These are phyloP conservation scores for Papilio gigon DNA, from an alignment of 2,888 invertebrate genomes.

Conservation along the genomic window DNA sequence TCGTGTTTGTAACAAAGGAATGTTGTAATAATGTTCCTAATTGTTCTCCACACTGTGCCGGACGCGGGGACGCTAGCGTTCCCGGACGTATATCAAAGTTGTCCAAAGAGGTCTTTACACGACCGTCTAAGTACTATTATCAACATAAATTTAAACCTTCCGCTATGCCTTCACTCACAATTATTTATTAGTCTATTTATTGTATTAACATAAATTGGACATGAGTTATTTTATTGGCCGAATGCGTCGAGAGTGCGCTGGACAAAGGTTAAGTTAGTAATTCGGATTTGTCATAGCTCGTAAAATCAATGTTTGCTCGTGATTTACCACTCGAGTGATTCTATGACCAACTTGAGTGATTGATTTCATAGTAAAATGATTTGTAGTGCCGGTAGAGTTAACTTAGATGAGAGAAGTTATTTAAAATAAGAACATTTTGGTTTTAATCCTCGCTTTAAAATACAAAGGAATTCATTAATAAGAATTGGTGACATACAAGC, in stretches of 20 bases:
- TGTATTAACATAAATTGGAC: slow-evolving; percentile 83
- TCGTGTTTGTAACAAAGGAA: not conserved
- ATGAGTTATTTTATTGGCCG: slow-evolving; percentile 80
- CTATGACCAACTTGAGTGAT: slow-evolving; percentile 27
- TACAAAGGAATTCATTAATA: too few relatives aligned
- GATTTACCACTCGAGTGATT: slow-evolving; percentile 42
- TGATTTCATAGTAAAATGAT: slow-evolving; percentile 39
- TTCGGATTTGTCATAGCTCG: slow-evolving; percentile 79
- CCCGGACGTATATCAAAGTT: slow-evolving; percentile 3
- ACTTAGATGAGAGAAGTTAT: not conserved
- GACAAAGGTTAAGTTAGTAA: slow-evolving; percentile 78
- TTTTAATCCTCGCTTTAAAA: not conserved
- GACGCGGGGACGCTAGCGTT: not conserved
- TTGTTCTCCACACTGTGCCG: not conserved
- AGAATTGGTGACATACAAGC: too few relatives aligned
- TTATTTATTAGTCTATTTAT: slow-evolving; percentile 82
- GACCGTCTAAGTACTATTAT: slow-evolving; percentile 55
- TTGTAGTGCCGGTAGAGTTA: slow-evolving; percentile 14
- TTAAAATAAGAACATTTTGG: not conserved
- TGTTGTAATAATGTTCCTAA: slow-evolving; percentile 4
- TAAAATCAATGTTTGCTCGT: slow-evolving; percentile 73
- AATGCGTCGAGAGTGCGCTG: slow-evolving; percentile 73
- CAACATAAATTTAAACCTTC: slow-evolving; percentile 79
- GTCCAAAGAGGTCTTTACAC: slow-evolving; percentile 22
- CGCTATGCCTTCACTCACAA: slow-evolving; percentile 66